Base-by-base conservation (phyloP, 2,888 invertebrate species). In the Amphipoea lucens region DNA sequence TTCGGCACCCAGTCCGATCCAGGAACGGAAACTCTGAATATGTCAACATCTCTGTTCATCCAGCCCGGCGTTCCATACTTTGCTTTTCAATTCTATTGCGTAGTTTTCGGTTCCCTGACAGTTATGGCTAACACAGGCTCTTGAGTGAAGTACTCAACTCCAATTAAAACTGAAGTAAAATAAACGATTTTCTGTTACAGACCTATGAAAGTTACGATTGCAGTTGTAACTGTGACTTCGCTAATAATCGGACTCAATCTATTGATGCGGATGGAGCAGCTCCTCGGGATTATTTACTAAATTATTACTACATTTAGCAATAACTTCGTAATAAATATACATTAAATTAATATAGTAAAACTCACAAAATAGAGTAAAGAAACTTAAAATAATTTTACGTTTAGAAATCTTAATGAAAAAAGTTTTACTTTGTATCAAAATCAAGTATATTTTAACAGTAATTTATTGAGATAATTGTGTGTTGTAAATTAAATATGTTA, bases 191-290 rank as follows among this genome's bases (percentile, higher is more conserved):
- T 71, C 66, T 81, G 51, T 88, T 91, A 42, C 94, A 97, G 96
- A 68, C 94, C 96, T 1, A 96, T 96, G 96, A 96, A 96, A 90
- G 90, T 96, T 29, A 96, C 96, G 17, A 95, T 97, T 76, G 95
- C 92, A 20, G 93, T 96, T 36, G 95, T 96, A 57, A 94, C 94
- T 4, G 74, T 95, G 65, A 96, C 96, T 23, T 93, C 96, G n/a
- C 40, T 96, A 1, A 78, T 96, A 3, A 89, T 96, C 29, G 95
- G 92, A 2, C 92, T 95, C 88, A 95, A 96, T 83, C 63, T 96
- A 12, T 23, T 96, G 17, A 63, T 94, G 57, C 93, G 95, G 66
- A 89, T 96, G 82, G 95, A 96, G 83, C 92, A 86, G 78, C 20
- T 94, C 1, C 78, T 95, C 7, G 92, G 91, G 66, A 78, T 92